Evolutionary conservation across 2,113 vertebrate genomes (phyloP), one percentile per base, ranked within the genome.

Genomic region (Cepphus grylle): DNA sequence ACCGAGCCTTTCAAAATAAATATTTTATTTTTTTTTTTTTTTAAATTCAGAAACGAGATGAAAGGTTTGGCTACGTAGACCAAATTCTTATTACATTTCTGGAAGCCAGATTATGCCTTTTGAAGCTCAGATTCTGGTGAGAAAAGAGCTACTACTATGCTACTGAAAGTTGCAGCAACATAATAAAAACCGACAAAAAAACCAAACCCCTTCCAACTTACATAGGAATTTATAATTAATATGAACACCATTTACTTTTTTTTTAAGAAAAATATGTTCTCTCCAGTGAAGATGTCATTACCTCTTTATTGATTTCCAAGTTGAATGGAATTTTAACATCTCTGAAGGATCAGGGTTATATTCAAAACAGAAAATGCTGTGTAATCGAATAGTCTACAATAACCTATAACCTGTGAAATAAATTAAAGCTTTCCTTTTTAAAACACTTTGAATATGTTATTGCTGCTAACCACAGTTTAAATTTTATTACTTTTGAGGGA

Each of bases 31-130:
- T 34, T 72, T 18, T 56, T 32, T 32, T 3, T 19, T n/a, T 23
- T 58, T 32, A 59, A 95, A 93, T 95, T 94, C 66, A 91, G 81
- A 90, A 90, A 73, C 42, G 34, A 92, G 22, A 82, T 81, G 6
- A 88, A 93, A 61, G 15, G 15, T 81, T 92, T 97, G 74, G 13
- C 13, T 93, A 25, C 42, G n/a, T 69, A 92, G 59, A 63, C 61
- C 53, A 93, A 94, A 73, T 89, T 91, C 34, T 86, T 82, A 43
- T 72, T 97, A 85, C 79, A 93, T 81, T 38, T 97, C 65, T 67
- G 45, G 66, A 93, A 95, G 83, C 76, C 34, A 83, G 70, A 78
- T 89, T 56, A 29, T 42, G 42, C 25, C 62, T 81, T 88, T 61
- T 78, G 56, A 84, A 91, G 22, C 20, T 73, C 72, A 90, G 19